Base-by-base conservation (phyloP, 2,888 invertebrate genomes). In the Lepas anatifera region DNA sequence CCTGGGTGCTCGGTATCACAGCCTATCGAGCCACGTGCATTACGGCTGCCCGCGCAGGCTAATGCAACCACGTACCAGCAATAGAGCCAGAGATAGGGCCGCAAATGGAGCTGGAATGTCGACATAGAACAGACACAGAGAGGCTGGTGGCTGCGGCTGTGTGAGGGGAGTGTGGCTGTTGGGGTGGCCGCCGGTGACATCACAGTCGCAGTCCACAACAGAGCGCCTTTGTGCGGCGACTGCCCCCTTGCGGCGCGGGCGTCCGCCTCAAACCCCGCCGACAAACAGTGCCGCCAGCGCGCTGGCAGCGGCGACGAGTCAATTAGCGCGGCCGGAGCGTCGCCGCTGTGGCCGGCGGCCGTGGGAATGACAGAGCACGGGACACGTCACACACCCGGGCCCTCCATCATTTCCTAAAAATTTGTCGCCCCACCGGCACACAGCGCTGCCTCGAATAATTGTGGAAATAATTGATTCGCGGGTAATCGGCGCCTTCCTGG, bases 221-320 rank as follows among this genome's bases (percentile, higher is more conserved):
- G n/a, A n/a, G n/a, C n/a, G n/a, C n/a, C n/a, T n/a, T n/a, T n/a
- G n/a, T n/a, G n/a, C n/a, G n/a, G n/a, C n/a, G n/a, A 27, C 50
- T 3, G 25, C 32, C 35, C 58, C 58, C 58, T 6, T 32, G 58
- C 58, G 32, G 58, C 18, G 58, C 35, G 22, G 35, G 35, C 35
- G 58, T 58, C 32, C 58, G 58, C 32, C 58, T 58, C 58, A 58
- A 58, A 58, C 58, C 32, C 18, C 58, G 32, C 58, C 58, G 58
- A 58, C 58, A 58, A 58, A 52, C 52, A 52, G 29, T 32, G 22
- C 58, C 58, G 58, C 22, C 58, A 7, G 22, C 58, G 58, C 32
- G 32, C 32, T 32, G 29, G 6, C 58, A 35, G 32, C 58, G 52
- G n/a, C 22, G 10, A 58, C 35, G 58, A 58, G 58, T 58, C 58